phyloP scores from a whole-genome alignment of 2,113 vertebrate species.

The Edolisoma coerulescens region DNA sequence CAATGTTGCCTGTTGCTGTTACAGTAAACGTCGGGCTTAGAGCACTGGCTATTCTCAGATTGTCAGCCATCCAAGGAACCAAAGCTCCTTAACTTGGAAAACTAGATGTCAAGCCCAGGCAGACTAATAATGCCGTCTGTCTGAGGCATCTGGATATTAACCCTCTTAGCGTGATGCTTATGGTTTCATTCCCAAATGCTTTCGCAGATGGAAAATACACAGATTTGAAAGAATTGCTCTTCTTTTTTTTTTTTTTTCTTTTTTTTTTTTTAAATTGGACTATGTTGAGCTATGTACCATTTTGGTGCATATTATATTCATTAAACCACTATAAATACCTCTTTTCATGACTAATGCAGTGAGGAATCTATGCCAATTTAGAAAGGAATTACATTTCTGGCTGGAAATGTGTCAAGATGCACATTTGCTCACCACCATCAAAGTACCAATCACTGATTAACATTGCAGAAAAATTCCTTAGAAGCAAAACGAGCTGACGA shows the following conservation, averaged over 20 bases:
- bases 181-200: not conserved
- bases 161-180: not conserved
- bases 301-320: not conserved
- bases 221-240: not conserved
- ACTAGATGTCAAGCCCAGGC: constrained; percentile 27
- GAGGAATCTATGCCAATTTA: not conserved
- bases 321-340: not conserved
- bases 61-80: constrained; percentile 29
- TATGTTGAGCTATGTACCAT: not conserved
- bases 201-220: not conserved
- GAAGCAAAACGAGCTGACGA: not conserved
- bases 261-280: not conserved
- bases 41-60: constrained; percentile 2
- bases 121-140: constrained; percentile 55
- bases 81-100: constrained; percentile 62
- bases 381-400: not conserved
- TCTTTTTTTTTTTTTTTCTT: not conserved
- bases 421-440: not conserved
- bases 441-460: not conserved
- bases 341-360: not conserved
- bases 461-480: not conserved
- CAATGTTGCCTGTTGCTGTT: not conserved
- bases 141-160: constrained; percentile 43
- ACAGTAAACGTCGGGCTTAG: not conserved
- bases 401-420: not conserved